Evolutionary conservation across 2,888 invertebrate species (phyloP).

Genomic region (Chrysolina americana): DNA sequence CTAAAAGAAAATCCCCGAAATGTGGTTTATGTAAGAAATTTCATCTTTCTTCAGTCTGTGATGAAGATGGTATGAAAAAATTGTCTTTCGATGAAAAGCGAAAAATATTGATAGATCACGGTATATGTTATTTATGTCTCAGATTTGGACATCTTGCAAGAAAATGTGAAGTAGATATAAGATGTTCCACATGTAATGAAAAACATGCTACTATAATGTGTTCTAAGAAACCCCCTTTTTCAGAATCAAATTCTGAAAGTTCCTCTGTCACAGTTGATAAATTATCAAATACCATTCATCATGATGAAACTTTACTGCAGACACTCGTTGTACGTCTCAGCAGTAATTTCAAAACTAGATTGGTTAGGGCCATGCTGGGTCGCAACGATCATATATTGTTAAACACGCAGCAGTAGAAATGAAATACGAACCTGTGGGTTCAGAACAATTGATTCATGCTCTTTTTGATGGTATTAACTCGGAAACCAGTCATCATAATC

Average conservation of each 20-base stretch:
- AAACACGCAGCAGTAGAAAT: constrained; percentile 35
- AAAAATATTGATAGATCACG: constrained; percentile 6
- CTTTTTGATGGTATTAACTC: too few relatives aligned
- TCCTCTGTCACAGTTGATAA: too few relatives aligned
- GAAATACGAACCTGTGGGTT: constrained; percentile 33
- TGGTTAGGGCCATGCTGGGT: constrained; percentile 33
- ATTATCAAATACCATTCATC: too few relatives aligned
- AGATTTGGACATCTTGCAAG: neutral
- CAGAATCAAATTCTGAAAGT: too few relatives aligned
- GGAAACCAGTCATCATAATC: too few relatives aligned
- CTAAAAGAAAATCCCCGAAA: neutral
- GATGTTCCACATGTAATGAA: neutral
- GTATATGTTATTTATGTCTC: constrained; percentile 10
- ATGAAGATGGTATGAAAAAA: neutral
- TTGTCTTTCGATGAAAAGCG: constrained; percentile 1
- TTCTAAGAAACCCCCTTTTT: neutral
- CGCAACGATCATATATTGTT: constrained; percentile 50
- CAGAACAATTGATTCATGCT: constrained; percentile 14
- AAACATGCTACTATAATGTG: constrained; percentile 17
- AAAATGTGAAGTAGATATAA: neutral
- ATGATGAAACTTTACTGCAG: neutral
- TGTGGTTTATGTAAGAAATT: neutral
- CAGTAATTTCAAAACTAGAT: too few relatives aligned
- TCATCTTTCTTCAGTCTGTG: neutral
- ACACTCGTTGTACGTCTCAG: too few relatives aligned